Evolutionary conservation across 2,113 vertebrate genomes (phyloP).

Genomic region (Pteruthius melanotis): DNA sequence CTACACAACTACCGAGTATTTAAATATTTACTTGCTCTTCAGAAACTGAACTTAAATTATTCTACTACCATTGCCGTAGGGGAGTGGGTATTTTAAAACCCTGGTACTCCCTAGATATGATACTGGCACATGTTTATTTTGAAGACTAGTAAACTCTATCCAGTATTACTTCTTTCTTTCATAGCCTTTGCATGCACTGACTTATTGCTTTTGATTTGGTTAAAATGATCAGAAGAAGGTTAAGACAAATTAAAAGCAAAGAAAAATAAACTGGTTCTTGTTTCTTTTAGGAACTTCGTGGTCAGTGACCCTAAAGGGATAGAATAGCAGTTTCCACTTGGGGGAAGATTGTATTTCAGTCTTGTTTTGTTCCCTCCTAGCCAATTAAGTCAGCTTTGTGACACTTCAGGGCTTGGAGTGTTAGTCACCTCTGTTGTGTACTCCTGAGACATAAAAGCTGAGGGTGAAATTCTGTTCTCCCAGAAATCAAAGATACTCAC

Average conservation of each 20-base stretch:
- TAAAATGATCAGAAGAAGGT: neutral
- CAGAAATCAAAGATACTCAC: neutral
- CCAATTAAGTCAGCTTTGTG: slow-evolving; percentile 36
- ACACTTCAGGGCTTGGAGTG: neutral
- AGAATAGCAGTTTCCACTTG: slow-evolving; percentile 43
- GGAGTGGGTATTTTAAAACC: neutral
- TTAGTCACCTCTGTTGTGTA: slow-evolving; percentile 41
- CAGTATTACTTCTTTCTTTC: neutral
- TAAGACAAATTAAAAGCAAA: slow-evolving; percentile 12
- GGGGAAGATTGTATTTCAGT: slow-evolving; percentile 34
- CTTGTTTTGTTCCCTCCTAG: slow-evolving; percentile 39
- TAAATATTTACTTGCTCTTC: slow-evolving; percentile 54
- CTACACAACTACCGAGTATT: neutral
- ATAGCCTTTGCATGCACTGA: neutral
- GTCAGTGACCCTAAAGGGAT: slow-evolving; percentile 34
- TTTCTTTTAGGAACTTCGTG: neutral
- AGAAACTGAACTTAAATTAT: slow-evolving; percentile 34
- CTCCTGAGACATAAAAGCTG: neutral
- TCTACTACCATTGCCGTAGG: neutral
- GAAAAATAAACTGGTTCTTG: neutral
- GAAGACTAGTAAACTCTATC: neutral
- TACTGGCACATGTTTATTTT: neutral
- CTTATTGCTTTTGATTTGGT: neutral
- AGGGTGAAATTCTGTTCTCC: slow-evolving; percentile 3
- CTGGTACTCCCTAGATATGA: neutral